A percentile compares a stretch with the other conserved stretches of the same genome.
Conservation (phyloP, 2,888 invertebrate genomes). For the Lymantria monacha region DNA sequence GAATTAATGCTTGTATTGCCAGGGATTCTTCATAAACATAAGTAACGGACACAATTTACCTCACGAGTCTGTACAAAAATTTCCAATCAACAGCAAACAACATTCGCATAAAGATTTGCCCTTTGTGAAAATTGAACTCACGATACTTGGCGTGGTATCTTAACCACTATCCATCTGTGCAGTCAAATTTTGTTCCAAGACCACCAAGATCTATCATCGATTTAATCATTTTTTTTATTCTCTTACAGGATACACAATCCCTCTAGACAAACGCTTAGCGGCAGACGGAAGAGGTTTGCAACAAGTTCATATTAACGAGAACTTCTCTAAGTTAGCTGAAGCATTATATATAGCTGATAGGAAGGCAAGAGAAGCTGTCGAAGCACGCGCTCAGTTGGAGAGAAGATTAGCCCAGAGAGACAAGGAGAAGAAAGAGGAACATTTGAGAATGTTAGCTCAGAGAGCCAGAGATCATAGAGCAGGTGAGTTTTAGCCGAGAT, state of each 20-base stretch:
- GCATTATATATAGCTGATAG: slow-evolving; percentile 98
- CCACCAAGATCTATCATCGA: too few relatives aligned
- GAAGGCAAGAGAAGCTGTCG: slow-evolving; percentile 98
- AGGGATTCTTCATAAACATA: too few relatives aligned
- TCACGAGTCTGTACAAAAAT: too few relatives aligned
- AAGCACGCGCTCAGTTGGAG: slow-evolving; percentile 97
- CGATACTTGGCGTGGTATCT: too few relatives aligned
- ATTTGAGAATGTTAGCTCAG: slow-evolving; percentile 95
- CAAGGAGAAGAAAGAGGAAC: slow-evolving; percentile 98
- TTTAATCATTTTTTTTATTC: background rate
- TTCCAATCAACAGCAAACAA: too few relatives aligned
- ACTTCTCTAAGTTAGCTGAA: slow-evolving; percentile 99
- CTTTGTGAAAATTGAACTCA: too few relatives aligned
- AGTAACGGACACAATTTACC: too few relatives aligned
- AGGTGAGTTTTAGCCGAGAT: slow-evolving; percentile 89
- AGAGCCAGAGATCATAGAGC: slow-evolving; percentile 97
- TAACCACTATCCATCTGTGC: too few relatives aligned
- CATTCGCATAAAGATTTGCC: too few relatives aligned
- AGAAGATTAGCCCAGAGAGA: slow-evolving; percentile 98
- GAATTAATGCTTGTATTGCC: too few relatives aligned
- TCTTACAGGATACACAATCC: slow-evolving; percentile 94
- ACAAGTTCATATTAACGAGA: slow-evolving; percentile 98
- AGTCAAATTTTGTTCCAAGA: too few relatives aligned
- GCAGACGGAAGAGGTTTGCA: slow-evolving; percentile 99
- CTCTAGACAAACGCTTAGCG: slow-evolving; percentile 97